phyloP scores from a whole-genome alignment of 2,888 invertebrate genomes.

The Dasypolia templi region DNA sequence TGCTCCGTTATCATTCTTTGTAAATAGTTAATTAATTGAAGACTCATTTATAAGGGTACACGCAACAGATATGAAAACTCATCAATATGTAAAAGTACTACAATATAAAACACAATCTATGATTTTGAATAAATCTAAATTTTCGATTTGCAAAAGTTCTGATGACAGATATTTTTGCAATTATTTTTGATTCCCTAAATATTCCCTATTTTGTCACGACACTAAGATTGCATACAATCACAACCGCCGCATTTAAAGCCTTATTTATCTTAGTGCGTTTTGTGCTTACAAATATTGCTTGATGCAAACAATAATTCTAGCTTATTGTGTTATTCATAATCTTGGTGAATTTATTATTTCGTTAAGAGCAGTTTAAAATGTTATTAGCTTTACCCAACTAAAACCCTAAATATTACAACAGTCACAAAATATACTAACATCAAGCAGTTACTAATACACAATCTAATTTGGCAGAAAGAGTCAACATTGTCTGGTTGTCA shows the following conservation, averaged over 20 bases:
- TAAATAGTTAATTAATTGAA: constrained; percentile 15
- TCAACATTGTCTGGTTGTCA: constrained; percentile 18
- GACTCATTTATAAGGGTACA: constrained; percentile 16
- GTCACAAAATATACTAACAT: constrained; percentile 47
- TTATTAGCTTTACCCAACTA: constrained; percentile 29
- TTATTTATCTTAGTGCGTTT: constrained; percentile 73
- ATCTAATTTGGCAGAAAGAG: constrained; percentile 55
- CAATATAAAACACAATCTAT: constrained; percentile 3
- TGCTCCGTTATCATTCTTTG: not conserved
- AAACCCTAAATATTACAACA: constrained; percentile 54
- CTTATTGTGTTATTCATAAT: constrained; percentile 38
- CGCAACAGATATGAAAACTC: constrained; percentile 34
- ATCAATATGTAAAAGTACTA: constrained; percentile 10
- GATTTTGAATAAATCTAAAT: constrained; percentile 30
- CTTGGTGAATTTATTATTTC: constrained; percentile 14
- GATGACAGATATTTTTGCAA: not conserved
- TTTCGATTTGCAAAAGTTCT: constrained; percentile 8
- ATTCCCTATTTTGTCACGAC: constrained; percentile 57
- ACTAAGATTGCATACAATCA: constrained; percentile 78
- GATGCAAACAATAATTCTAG: constrained; percentile 58
- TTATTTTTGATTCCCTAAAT: constrained; percentile 36
- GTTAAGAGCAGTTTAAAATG: constrained; percentile 23
- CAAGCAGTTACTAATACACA: constrained; percentile 42
- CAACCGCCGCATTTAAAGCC: constrained; percentile 82
- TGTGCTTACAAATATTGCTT: constrained; percentile 74